These are phyloP conservation scores for Trissolcus basalis DNA, from an alignment of 1,140 invertebrate species.

Conservation along the genomic window DNA sequence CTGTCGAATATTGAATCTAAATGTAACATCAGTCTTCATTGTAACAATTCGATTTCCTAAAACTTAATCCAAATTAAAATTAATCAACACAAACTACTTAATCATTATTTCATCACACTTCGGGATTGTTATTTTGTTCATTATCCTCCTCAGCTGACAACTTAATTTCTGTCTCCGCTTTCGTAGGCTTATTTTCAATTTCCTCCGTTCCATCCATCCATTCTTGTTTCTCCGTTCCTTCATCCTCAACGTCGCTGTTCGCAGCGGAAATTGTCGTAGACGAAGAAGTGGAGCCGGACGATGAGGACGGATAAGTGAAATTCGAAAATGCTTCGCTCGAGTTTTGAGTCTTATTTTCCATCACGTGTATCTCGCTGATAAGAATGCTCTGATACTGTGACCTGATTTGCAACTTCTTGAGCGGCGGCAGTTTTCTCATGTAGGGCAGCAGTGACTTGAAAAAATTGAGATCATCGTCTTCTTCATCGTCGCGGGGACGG, in stretches of 20 bases:
- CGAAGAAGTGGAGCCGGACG: conserved; percentile 22
- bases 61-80: background rate
- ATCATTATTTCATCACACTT: conserved; percentile 20
- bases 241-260: conserved; percentile 37
- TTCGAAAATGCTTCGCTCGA: conserved; percentile 40
- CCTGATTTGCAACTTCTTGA: conserved; percentile 51
- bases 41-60: no score
- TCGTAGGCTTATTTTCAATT: background rate
- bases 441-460: conserved; percentile 50
- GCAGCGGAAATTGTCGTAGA: conserved; percentile 39
- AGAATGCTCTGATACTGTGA: conserved; percentile 49
- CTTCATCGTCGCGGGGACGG: conserved; percentile 22
- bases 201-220: background rate
- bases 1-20: no score
- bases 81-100: background rate
- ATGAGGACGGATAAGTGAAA: conserved; percentile 49
- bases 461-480: conserved; percentile 50
- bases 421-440: conserved; percentile 44
- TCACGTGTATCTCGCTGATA: conserved; percentile 44
- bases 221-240: conserved; percentile 7
- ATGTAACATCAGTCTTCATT: no score
- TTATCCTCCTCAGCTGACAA: conserved; percentile 24
- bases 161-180: conserved; percentile 1
- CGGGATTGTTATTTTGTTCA: conserved; percentile 6
- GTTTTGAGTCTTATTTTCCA: conserved; percentile 36